phyloP scores from a whole-genome alignment of 2,888 invertebrate genomes.

The Ophraella communa region DNA sequence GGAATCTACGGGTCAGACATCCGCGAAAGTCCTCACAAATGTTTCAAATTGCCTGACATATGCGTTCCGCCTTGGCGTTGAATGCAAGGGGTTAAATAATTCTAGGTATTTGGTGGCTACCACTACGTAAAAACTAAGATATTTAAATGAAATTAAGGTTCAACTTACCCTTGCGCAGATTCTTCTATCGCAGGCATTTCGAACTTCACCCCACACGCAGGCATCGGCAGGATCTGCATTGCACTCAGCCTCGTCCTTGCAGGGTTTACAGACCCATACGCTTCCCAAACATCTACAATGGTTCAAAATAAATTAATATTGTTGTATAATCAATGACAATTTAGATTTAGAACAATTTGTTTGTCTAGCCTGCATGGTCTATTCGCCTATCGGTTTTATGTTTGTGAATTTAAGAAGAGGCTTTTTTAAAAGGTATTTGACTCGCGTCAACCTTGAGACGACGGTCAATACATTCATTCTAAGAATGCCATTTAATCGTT shows the following conservation, averaged over 20 bases:
- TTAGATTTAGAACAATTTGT: background rate
- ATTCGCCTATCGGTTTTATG: background rate
- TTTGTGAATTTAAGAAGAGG: background rate
- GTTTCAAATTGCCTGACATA: too few species aligned
- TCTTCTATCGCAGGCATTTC: conserved; percentile 53
- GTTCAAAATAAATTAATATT: background rate
- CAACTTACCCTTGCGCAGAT: conserved; percentile 55
- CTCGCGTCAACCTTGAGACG: conserved; percentile 23
- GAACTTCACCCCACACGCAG: conserved; percentile 55
- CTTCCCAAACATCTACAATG: background rate
- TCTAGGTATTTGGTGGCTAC: too few species aligned
- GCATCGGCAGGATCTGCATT: conserved; percentile 48
- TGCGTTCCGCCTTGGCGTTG: too few species aligned
- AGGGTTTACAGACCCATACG: conserved; percentile 41
- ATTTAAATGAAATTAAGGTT: background rate
- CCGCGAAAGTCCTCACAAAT: too few species aligned
- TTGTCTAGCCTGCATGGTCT: background rate
- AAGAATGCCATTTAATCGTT: conserved; percentile 19
- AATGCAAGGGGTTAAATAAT: too few species aligned
- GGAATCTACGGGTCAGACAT: too few species aligned
- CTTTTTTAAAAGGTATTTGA: conserved; percentile 20
- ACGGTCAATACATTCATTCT: conserved; percentile 20
- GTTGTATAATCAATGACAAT: background rate
- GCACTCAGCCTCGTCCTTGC: conserved; percentile 49
- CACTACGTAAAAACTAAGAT: too few species aligned